phyloP scores from a whole-genome alignment of 2,113 vertebrate species.

The Chlorodrepanis virens region DNA sequence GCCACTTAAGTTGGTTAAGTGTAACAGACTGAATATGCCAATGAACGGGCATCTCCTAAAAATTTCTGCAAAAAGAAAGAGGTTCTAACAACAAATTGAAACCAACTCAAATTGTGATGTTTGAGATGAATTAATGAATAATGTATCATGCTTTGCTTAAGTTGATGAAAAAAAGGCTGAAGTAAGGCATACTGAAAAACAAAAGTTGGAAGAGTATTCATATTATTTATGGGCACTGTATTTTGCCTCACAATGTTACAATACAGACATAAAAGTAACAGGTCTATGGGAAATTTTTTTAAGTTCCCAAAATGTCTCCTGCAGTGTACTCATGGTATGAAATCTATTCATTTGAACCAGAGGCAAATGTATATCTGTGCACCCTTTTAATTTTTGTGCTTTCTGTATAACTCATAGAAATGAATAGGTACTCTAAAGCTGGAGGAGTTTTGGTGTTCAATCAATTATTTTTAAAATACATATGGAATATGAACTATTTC shows the following conservation, averaged over 20 bases:
- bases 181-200: neutral
- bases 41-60: neutral
- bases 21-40: neutral
- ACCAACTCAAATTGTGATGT: neutral
- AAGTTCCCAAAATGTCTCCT: neutral
- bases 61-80: neutral
- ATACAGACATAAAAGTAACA: neutral
- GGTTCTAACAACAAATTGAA: neutral
- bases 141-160: neutral
- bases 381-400: neutral
- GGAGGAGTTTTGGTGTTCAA: neutral
- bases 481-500: neutral
- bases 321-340: neutral
- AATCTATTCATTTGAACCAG: neutral
- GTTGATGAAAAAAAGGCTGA: neutral
- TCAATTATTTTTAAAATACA: neutral
- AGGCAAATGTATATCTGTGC: neutral
- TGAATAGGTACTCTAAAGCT: neutral
- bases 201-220: neutral
- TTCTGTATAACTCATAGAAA: neutral
- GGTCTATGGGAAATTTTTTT: neutral
- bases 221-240: neutral
- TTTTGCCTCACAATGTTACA: neutral
- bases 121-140: neutral
- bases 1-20: neutral